phyloP scores from a whole-genome alignment of 2,113 vertebrate species.

The Boleophthalmus pectinirostris region DNA sequence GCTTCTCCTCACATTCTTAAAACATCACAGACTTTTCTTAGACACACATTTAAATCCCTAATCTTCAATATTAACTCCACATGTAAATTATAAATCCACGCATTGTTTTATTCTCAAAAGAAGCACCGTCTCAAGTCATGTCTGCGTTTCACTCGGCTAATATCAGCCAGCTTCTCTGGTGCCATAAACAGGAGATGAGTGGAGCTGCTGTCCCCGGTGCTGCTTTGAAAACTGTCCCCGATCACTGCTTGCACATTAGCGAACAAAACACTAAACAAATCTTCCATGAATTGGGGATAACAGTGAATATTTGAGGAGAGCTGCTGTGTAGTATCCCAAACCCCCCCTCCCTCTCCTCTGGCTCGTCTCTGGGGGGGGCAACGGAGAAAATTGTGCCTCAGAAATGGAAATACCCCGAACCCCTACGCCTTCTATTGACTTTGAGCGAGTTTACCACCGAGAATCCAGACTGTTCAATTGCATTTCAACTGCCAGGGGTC shows the following conservation, averaged over 20 bases:
- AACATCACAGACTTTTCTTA: neutral
- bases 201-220: conserved; percentile 58
- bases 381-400: conserved; percentile 32
- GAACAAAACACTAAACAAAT: conserved; percentile 64
- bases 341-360: neutral
- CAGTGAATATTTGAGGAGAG: conserved; percentile 65
- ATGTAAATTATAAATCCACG: neutral
- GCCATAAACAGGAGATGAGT: conserved; percentile 41
- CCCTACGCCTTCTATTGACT: conserved; percentile 71
- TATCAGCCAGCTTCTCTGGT: conserved; percentile 24
- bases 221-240: conserved; percentile 45
- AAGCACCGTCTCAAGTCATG: conserved; percentile 14
- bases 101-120: conserved; percentile 20
- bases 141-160: conserved; percentile 12
- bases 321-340: conserved; percentile 56
- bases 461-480: conserved; percentile 44
- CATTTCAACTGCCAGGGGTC: conserved; percentile 73
- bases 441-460: conserved; percentile 72
- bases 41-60: neutral
- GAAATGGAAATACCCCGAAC: conserved; percentile 74
- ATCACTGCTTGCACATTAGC: conserved; percentile 66
- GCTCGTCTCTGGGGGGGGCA: neutral
- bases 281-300: conserved; percentile 48
- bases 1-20: neutral
- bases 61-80: conserved; percentile 10